Evolutionary conservation across 2,113 vertebrate species (phyloP).

Genomic region (Aspidoscelis tigris): DNA sequence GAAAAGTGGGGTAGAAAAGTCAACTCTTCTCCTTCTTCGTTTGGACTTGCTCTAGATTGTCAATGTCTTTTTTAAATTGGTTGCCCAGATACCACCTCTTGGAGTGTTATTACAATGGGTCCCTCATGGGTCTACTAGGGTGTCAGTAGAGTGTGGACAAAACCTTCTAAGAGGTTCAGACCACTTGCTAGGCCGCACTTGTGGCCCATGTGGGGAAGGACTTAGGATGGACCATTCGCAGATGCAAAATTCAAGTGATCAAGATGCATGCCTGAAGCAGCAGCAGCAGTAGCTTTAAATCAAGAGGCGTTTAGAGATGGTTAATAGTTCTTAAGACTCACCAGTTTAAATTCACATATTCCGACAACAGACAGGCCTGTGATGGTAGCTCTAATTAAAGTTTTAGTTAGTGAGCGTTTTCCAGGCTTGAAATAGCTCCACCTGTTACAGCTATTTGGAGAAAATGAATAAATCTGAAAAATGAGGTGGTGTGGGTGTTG

Average conservation of each 20-base stretch:
- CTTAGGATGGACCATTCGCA: not conserved
- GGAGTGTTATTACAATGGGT: too few species aligned
- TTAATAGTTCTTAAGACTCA: not conserved
- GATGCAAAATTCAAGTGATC: not conserved
- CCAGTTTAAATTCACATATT: slow-evolving; percentile 47
- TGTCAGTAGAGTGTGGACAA: too few species aligned
- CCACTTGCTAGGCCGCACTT: too few species aligned
- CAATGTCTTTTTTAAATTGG: too few species aligned
- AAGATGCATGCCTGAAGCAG: too few species aligned
- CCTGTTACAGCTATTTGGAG: slow-evolving; percentile 42
- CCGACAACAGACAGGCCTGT: slow-evolving; percentile 32
- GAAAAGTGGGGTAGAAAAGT: too few species aligned
- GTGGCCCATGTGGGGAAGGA: too few species aligned
- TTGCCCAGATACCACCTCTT: too few species aligned
- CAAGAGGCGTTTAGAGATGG: not conserved
- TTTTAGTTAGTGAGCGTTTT: slow-evolving; percentile 33
- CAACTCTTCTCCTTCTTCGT: too few species aligned
- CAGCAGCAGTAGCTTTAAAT: not conserved
- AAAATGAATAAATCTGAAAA: slow-evolving; percentile 62
- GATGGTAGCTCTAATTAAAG: slow-evolving; percentile 61
- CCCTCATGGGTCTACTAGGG: too few species aligned
- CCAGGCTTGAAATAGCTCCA: slow-evolving; percentile 51
- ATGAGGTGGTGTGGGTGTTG: slow-evolving; percentile 30
- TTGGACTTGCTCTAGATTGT: too few species aligned
- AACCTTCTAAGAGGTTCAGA: too few species aligned